Evolutionary conservation across 2,797 vertebrate species (phyloP), one percentile per base, ranked within the genome.

Genomic region (Rhinatrema bivittatum): DNA sequence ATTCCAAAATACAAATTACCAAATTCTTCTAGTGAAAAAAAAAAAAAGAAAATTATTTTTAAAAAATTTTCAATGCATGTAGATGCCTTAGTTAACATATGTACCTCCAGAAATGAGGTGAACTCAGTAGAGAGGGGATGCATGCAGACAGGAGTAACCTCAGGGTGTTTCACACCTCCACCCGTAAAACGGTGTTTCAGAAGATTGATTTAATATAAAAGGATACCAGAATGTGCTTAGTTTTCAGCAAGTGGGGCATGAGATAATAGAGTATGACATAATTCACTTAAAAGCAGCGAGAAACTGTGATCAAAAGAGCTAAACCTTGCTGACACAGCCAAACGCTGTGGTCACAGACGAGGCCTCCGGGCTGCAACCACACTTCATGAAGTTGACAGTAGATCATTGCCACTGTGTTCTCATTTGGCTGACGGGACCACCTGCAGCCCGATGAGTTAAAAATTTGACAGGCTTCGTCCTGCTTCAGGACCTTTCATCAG

Each of bases 261-360:
- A 16, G 9, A 4, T 16, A 10, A 16, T 16, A 16, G 3, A 28
- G 10, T 10, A 14, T 4, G 26, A 10, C 20, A 7, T 28, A 16
- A 10, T 10, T 9, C 7, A 16, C 14, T 6, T 28, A 27, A 27
- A 28, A 16, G 9, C 7, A 20, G 16, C 16, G 14, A 13, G 25
- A 25, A 20, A 10, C 16, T 16, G 9, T 16, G 7, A 10, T 16
- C 26, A 7, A 9, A 7, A 12, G 14, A 33, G 20, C 11, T 23
- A 10, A 23, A 32, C 32, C 29, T 16, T 42, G 72, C 70, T 75
- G 74, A 81, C 55, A 73, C 60, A 68, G 58, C 49, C 29, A 34
- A 19, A 16, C 10, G 10, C 17, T 23, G 30, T 36, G 50, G 46
- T 45, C 54, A 29, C 35, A 44, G 50, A 15, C 5, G 38, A 47